Base-by-base conservation (phyloP, 2,888 invertebrate species). In the Pristionchus entomophagus region DNA sequence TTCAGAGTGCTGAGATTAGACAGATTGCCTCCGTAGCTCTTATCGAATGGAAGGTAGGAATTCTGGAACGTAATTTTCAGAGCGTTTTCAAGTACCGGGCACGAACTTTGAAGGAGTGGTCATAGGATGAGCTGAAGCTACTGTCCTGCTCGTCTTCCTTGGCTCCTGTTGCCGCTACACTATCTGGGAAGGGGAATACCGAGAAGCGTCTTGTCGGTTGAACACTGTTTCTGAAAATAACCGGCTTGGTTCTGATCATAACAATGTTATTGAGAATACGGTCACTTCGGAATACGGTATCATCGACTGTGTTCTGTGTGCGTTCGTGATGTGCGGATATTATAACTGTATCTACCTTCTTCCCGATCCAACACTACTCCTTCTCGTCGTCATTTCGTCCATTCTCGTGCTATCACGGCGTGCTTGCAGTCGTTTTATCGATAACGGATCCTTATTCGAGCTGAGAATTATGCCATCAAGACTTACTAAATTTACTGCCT, bases 331-430 rank as follows among this genome's bases (percentile, higher is more conserved):
- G n/a, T n/a, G n/a, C n/a, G n/a, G n/a, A n/a, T n/a, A n/a, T n/a
- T n/a, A n/a, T n/a, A n/a, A n/a, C n/a, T n/a, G n/a, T n/a, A n/a
- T n/a, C n/a, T n/a, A 59, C 41, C 41, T 82, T 26, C 53, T 82
- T 14, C 53, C 38, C 10, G 59, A 38, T 5, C 51, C 49, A 8
- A 41, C 32, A 22, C 82, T 82, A 17, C 56, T 82, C 32, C 82
- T 82, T 35, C 41, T 82, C 29, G 29, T 38, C 32, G 82, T 82
- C 82, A 82, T 82, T n/a, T 59, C 82, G 10, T 82, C 82, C 59
- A 59, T 56, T 82, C 82, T 29, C n/a, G 38, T 56, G n/a, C 82
- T 82, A 26, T 82, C 59, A 19, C 82, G 22, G n/a, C 82, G 35
- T 1, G 82, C 82, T n/a, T 29, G 22, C 5, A 56, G 35, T 41